Evolutionary conservation across 92 coral and sea anemone species (phyloP).

Genomic region (Phenganax stokvisi): DNA sequence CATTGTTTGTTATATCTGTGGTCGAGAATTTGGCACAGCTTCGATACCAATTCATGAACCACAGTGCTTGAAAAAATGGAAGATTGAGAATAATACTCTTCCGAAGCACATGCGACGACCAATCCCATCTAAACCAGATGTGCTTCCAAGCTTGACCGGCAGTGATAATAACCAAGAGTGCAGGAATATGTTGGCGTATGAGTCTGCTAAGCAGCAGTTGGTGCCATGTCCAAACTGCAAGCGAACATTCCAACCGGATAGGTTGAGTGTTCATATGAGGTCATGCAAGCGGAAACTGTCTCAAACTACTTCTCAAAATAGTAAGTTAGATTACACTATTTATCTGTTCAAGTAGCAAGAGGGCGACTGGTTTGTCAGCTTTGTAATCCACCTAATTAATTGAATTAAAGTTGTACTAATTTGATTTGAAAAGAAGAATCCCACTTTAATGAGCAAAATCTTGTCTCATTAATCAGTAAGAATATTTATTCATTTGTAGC

Average conservation of each 20-base stretch:
- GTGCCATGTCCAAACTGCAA: slow-evolving; percentile 87
- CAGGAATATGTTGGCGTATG: slow-evolving; percentile 74
- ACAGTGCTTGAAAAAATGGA: slow-evolving; percentile 93
- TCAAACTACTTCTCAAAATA: slow-evolving; percentile 53
- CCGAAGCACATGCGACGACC: slow-evolving; percentile 82
- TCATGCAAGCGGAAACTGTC: slow-evolving; percentile 66
- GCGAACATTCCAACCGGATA: slow-evolving; percentile 90
- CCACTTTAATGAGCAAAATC: not conserved
- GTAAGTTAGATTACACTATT: slow-evolving; percentile 4
- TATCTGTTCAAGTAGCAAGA: no score
- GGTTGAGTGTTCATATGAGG: slow-evolving; percentile 71
- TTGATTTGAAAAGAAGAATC: not conserved
- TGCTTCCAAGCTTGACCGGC: slow-evolving; percentile 71
- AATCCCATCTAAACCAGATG: slow-evolving; percentile 75
- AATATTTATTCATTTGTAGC: not conserved
- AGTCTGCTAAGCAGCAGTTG: slow-evolving; percentile 75
- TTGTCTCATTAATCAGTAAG: not conserved
- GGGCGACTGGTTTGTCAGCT: no score
- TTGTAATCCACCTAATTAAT: no score
- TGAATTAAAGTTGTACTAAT: not conserved
- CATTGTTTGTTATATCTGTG: slow-evolving; percentile 94
- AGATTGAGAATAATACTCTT: slow-evolving; percentile 70
- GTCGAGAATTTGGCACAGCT: slow-evolving; percentile 91
- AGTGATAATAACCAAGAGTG: slow-evolving; percentile 61
- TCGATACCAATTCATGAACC: slow-evolving; percentile 97